phyloP scores from a whole-genome alignment of 2,797 vertebrate genomes.

The Chanos chanos region DNA sequence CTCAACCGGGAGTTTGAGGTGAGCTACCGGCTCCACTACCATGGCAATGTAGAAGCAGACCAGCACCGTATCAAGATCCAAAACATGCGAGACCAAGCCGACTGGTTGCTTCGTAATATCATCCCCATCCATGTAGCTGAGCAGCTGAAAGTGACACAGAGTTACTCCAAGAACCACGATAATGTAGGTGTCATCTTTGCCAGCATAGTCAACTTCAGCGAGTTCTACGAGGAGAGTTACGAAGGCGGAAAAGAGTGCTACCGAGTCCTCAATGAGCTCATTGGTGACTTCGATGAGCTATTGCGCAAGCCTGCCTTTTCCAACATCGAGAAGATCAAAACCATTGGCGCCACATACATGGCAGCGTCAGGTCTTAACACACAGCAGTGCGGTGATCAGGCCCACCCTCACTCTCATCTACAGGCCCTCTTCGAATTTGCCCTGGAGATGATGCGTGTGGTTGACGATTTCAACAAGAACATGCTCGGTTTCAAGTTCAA shows the following conservation, averaged over 20 bases:
- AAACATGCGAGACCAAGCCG: conserved; percentile 93
- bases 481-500: conserved; percentile 98
- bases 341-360: conserved; percentile 97
- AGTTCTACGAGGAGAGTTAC: conserved; percentile 97
- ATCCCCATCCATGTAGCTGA: conserved; percentile 96
- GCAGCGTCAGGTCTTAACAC: conserved; percentile 89
- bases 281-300: conserved; percentile 94
- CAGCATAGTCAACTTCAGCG: conserved; percentile 97
- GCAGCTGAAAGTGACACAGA: conserved; percentile 95
- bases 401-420: conserved; percentile 83
- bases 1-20: conserved; percentile 95
- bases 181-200: conserved; percentile 92
- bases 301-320: conserved; percentile 81
- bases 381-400: conserved; percentile 55
- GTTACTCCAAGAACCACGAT: conserved; percentile 97
- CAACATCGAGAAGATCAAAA: conserved; percentile 96
- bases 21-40: conserved; percentile 96
- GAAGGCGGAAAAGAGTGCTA: conserved; percentile 97
- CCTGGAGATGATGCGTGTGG: conserved; percentile 94
- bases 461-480: conserved; percentile 98
- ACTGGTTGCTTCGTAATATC: conserved; percentile 95
- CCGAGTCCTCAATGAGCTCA: conserved; percentile 91
- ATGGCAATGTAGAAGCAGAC: conserved; percentile 91
- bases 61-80: conserved; percentile 94
- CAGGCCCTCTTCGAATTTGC: conserved; percentile 91